Evolutionary conservation across 2,888 invertebrate genomes (phyloP).

Genomic region (Lasius platythorax): DNA sequence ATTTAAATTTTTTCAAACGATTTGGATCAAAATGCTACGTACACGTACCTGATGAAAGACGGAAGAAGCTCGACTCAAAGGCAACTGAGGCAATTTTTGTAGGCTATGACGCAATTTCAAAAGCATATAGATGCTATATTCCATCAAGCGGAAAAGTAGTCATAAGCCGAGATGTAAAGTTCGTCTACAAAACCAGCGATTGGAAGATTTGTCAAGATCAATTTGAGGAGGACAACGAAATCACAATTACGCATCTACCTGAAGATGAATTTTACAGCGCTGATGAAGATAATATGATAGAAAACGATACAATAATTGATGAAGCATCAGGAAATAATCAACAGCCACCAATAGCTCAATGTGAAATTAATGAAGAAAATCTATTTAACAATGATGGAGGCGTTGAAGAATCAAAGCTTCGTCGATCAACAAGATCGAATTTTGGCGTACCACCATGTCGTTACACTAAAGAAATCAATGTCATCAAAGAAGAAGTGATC

Average conservation of each 20-base stretch:
- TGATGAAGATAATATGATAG: conserved; percentile 32
- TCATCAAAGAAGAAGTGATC: conserved; percentile 7
- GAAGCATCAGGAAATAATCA: not conserved
- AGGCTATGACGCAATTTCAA: conserved; percentile 63
- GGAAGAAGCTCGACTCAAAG: conserved; percentile 3
- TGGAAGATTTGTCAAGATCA: conserved; percentile 30
- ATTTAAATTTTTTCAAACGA: conserved; percentile 56
- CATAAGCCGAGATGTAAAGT: conserved; percentile 9
- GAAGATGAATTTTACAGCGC: conserved; percentile 50
- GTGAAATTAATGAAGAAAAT: not conserved
- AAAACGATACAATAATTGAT: not conserved
- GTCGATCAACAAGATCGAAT: conserved; percentile 31
- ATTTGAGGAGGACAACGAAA: conserved; percentile 43
- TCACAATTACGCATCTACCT: conserved; percentile 32
- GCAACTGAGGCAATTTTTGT: conserved; percentile 54
- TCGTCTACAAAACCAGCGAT: conserved; percentile 16
- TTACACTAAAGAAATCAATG: conserved; percentile 1
- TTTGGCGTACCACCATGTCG: conserved; percentile 54
- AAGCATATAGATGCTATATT: conserved; percentile 58
- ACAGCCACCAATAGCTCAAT: not conserved
- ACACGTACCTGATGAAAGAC: conserved; percentile 51
- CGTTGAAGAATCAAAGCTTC: not conserved
- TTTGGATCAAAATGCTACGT: conserved; percentile 66
- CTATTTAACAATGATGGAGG: not conserved
- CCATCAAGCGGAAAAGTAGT: not conserved